Base-by-base conservation (phyloP, 2,888 invertebrate species). In the Hemistola chrysoprasaria region DNA sequence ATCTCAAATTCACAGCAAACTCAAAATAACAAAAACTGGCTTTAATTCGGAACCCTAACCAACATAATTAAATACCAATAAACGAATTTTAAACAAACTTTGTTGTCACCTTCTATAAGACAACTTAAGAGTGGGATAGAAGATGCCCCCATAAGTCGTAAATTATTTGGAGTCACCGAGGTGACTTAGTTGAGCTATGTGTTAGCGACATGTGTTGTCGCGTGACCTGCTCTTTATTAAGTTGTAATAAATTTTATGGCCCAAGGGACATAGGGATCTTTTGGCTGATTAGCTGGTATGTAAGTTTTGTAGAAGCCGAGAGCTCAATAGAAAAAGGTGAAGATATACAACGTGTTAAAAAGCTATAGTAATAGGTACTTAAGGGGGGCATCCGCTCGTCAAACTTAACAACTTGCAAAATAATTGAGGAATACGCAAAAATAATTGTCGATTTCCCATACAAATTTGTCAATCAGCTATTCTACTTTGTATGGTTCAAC, bases 171-270 rank as follows among this genome's bases (percentile, higher is more conserved):
- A 76, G 73, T 70, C 63, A 70, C 67, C 58, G 60, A 67, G 64
- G 63, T 67, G 62, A 52, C 50, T 59, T 62, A 55, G 56, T 62
- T 70, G 75, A 73, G 61, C 75, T 77, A 78, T 79, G 75, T 72
- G 75, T 71, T 51, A 59, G 64, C 61, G 78, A 78, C 82, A 85
- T 83, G 83, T 70, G 65, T 65, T 76, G 78, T 82, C 80, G 76
- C 74, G 74, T 81, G 78, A 79, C 75, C 74, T 60, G 69, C 58
- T 70, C 74, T 74, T 82, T 85, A 88, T 86, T 83, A 83, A 81
- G 75, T 78, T 71, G 79, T 83, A 82, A 87, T 88, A 86, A 79
- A 85, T 85, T 82, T 71, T 67, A 72, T 69, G 70, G 59, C 72
- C 76, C 72, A 55, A 40, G 73, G 70, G 78, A 77, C 56, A 51